Evolutionary conservation across 2,113 vertebrate genomes (phyloP).

Genomic region (Eulacestoma nigropectus): DNA sequence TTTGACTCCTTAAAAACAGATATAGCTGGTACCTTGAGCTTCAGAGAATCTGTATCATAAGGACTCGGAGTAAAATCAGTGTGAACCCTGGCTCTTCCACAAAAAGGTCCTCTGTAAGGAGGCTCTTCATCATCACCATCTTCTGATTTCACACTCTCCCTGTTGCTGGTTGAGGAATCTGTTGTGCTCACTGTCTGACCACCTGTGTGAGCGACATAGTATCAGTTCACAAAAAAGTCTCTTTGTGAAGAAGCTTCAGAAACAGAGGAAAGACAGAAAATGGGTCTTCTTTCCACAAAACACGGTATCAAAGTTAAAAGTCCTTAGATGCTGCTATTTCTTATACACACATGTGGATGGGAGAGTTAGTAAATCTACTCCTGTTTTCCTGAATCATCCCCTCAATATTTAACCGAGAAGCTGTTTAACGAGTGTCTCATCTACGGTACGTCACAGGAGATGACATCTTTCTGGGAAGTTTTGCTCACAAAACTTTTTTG

Average conservation of each 20-base stretch:
- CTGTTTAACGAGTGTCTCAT: background rate
- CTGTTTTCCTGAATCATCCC: background rate
- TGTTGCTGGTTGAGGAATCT: slow-evolving; percentile 95
- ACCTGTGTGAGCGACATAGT: slow-evolving; percentile 63
- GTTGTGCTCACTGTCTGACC: slow-evolving; percentile 98
- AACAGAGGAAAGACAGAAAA: background rate
- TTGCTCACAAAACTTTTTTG: background rate
- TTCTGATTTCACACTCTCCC: slow-evolving; percentile 97
- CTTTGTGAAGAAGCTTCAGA: background rate
- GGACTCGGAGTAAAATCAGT: slow-evolving; percentile 98
- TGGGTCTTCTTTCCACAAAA: background rate
- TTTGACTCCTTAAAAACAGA: background rate
- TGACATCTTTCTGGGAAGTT: background rate
- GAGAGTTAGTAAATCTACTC: background rate
- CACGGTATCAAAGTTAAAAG: background rate
- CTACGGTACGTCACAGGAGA: background rate
- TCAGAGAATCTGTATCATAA: slow-evolving; percentile 95
- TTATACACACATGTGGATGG: background rate
- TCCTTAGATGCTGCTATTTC: background rate
- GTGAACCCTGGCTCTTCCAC: slow-evolving; percentile 91
- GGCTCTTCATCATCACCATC: slow-evolving; percentile 96
- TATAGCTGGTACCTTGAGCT: slow-evolving; percentile 84
- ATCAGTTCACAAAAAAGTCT: background rate
- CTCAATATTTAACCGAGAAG: background rate
- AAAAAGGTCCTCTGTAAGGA: slow-evolving; percentile 95